phyloP scores from a whole-genome alignment of 2,113 vertebrate genomes.

The Ictidomys tridecemlineatus region DNA sequence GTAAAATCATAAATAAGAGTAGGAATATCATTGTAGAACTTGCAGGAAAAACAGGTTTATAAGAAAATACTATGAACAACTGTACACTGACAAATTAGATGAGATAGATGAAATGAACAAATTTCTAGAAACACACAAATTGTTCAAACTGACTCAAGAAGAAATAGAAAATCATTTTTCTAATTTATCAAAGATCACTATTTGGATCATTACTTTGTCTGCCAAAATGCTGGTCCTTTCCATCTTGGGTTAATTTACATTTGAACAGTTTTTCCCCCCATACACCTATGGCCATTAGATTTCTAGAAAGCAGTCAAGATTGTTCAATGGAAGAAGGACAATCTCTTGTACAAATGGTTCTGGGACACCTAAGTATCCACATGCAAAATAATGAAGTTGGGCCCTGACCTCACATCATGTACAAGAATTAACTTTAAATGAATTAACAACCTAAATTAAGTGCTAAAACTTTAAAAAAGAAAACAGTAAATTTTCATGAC shows the following conservation, averaged over 20 bases:
- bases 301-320: background rate
- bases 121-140: background rate
- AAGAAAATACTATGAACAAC: background rate
- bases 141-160: background rate
- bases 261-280: background rate
- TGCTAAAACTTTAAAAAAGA: background rate
- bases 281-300: background rate
- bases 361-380: background rate
- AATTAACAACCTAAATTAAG: background rate
- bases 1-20: background rate
- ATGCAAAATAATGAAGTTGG: background rate
- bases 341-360: background rate
- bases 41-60: background rate
- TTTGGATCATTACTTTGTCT: background rate
- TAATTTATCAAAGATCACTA: background rate
- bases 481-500: background rate
- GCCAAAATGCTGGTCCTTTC: background rate
- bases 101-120: background rate
- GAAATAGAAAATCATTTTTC: background rate
- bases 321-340: background rate
- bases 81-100: background rate
- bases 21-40: background rate
- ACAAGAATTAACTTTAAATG: background rate
- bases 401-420: background rate
- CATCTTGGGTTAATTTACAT: background rate